Evolutionary conservation across 2,888 invertebrate genomes (phyloP).

Genomic region (Coecobrya sp.): DNA sequence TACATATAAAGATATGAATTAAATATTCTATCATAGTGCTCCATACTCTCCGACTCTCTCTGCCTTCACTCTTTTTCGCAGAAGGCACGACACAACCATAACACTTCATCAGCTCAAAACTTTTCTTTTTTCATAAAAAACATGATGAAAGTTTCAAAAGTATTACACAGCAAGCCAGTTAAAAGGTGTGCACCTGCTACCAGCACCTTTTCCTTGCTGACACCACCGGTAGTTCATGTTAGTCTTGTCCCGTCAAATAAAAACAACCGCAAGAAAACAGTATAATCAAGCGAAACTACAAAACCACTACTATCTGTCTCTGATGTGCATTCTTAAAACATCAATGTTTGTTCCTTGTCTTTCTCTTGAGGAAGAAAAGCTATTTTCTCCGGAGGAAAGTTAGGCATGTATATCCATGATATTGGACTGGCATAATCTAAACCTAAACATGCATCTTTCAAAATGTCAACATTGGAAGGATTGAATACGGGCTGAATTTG

Average conservation of each 20-base stretch:
- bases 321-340: neutral
- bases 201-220: neutral
- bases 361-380: neutral
- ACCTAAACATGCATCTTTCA: no score
- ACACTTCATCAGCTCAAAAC: conserved; percentile 36
- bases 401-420: no score
- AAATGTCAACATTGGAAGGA: no score
- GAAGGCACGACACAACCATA: neutral
- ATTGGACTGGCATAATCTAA: no score
- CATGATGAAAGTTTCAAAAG: conserved; percentile 28
- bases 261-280: neutral
- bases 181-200: conserved; percentile 23
- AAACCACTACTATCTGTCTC: neutral
- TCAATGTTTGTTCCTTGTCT: neutral
- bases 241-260: neutral
- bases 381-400: neutral
- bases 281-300: neutral
- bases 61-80: conserved; percentile 1
- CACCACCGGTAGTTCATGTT: neutral
- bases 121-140: conserved; percentile 22
- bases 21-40: neutral
- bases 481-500: no score
- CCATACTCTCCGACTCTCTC: neutral
- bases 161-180: neutral
- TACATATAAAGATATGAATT: conserved; percentile 25